Evolutionary conservation across 2,888 invertebrate genomes (phyloP), one percentile per base, ranked within the genome.

Genomic region (Eudemis profundana): DNA sequence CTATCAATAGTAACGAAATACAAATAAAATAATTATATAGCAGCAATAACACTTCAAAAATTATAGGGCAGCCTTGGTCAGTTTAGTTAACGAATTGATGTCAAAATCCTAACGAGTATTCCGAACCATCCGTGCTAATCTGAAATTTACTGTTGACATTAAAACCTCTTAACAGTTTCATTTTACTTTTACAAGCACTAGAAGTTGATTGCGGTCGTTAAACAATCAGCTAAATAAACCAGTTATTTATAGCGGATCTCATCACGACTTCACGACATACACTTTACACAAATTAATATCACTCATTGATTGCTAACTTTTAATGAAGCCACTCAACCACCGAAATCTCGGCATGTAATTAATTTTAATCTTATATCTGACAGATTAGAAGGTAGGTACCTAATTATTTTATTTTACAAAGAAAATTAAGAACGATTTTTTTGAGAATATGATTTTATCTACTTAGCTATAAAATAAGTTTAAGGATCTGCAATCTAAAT

Each of bases 191-290:
- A 38, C 19, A 54, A 54, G 12, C 17, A 53, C n/a, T 33, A 8
- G 21, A 51, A 40, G 15, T 38, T 38, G 5, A 27, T 29, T 29
- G 29, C 19, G 46, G 15, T 38, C 15, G 23, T 38, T 53, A 15
- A 46, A 36, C 40, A 23, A 15, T 14, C 36, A 15, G 23, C 15
- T 27, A 27, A 38, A 17, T 38, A 27, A 46, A 49, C 50, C 61
- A 29, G 61, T 44, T 50, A 19, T 42, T 7, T 50, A 15, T 50
- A 19, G 36, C 1, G 1, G 10, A 38, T 17, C 14, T 17, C 56
- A 49, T 63, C 47, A 42, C 36, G 49, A 56, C 56, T 40, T 63
- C 47, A 42, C 36, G 49, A 56, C 47, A 15, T 12, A 29, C 21
- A 46, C 21, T 33, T 36, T 17, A 47, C 3, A 38, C 12, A 19